These are phyloP conservation scores for Trichonephila clavipes DNA, from an alignment of 1,140 invertebrate species.

Conservation along the genomic window DNA sequence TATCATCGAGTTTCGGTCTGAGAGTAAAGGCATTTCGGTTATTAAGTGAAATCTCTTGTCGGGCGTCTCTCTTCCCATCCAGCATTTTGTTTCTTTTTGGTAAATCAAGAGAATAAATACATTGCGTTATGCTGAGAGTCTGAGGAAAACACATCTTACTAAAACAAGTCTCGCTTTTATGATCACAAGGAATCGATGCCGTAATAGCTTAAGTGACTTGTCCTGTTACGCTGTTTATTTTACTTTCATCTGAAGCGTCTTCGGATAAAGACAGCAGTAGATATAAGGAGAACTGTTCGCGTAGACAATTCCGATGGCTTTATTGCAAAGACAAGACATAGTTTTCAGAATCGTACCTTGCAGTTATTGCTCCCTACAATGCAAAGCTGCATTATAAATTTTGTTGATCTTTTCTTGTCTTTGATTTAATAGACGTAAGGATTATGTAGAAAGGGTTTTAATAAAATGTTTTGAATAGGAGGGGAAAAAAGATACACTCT, in stretches of 20 bases:
- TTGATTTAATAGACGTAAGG: not conserved
- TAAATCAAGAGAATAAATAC: slow-evolving; percentile 74
- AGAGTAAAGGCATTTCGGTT: not conserved
- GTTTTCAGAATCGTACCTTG: slow-evolving; percentile 17
- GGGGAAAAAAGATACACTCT: not conserved
- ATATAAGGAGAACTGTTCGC: slow-evolving; percentile 36
- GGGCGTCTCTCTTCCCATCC: not conserved
- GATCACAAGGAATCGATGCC: slow-evolving; percentile 64
- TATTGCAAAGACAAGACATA: slow-evolving; percentile 56
- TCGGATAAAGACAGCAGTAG: slow-evolving; percentile 36
- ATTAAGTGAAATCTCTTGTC: slow-evolving; percentile 74
- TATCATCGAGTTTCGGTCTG: slow-evolving; percentile 3
- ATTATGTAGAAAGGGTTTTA: slow-evolving; percentile 9
- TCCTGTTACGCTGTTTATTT: slow-evolving; percentile 74
- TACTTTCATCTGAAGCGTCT: slow-evolving; percentile 69
- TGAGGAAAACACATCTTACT: slow-evolving; percentile 68
- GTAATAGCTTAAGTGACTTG: slow-evolving; percentile 75
- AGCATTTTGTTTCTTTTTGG: slow-evolving; percentile 40
- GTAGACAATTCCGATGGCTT: slow-evolving; percentile 50
- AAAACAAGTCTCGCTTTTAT: slow-evolving; percentile 72
- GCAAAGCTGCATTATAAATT: slow-evolving; percentile 35
- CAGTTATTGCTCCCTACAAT: slow-evolving; percentile 2
- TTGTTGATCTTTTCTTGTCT: not conserved
- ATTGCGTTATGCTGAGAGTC: slow-evolving; percentile 64
- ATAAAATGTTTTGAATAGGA: not conserved